These are phyloP conservation scores for Thereva unica DNA, from an alignment of 2,888 invertebrate genomes.

Conservation along the genomic window DNA sequence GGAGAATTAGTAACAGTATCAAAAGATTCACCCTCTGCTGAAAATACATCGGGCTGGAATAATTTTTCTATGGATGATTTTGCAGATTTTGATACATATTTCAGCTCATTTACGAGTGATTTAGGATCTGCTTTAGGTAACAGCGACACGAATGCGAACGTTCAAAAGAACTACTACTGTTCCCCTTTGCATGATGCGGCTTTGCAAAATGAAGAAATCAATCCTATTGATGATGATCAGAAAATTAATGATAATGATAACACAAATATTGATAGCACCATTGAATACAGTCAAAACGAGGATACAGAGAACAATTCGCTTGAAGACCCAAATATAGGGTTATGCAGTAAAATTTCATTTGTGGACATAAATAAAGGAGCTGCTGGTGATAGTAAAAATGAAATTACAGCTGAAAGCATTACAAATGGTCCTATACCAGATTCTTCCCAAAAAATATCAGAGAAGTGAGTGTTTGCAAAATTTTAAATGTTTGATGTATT, in stretches of 20 bases:
- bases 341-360: not conserved
- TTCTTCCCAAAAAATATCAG: too few species aligned
- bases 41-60: slow-evolving; percentile 45
- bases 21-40: too few species aligned
- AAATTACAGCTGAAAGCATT: not conserved
- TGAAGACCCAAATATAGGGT: not conserved
- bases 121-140: slow-evolving; percentile 44
- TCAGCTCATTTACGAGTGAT: slow-evolving; percentile 51
- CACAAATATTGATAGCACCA: slow-evolving; percentile 24
- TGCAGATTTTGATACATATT: slow-evolving; percentile 57
- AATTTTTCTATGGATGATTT: slow-evolving; percentile 53
- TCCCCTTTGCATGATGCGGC: not conserved
- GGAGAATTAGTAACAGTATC: slow-evolving; percentile 37
- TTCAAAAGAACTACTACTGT: not conserved
- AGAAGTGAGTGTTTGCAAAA: too few species aligned
- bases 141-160: slow-evolving; percentile 9
- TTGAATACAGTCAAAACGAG: slow-evolving; percentile 7
- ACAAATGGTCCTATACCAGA: not conserved
- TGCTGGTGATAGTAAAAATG: not conserved
- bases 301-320: not conserved
- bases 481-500: too few species aligned
- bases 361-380: too few species aligned
- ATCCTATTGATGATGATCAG: not conserved
- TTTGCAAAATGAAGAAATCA: not conserved
- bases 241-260: slow-evolving; percentile 12